A percentile compares a stretch with the other conserved stretches of the same genome.
These are phyloP conservation scores for Campylomormyrus numenius DNA, from an alignment of 2,113 vertebrate genomes.

Conservation along the genomic window DNA sequence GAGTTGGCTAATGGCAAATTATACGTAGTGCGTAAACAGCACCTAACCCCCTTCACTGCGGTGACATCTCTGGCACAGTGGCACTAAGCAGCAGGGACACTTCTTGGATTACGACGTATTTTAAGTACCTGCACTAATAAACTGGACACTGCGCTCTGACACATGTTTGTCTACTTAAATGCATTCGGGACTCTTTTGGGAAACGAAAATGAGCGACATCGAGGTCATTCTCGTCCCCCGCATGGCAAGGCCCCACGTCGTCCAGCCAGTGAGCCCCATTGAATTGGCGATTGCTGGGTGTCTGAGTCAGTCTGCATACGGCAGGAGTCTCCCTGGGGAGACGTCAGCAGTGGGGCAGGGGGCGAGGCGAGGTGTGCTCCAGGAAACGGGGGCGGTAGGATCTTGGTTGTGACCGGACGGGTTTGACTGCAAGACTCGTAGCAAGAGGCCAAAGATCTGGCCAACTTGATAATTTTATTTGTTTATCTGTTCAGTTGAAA, in stretches of 20 bases:
- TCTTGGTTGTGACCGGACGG: neutral
- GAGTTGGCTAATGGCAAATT: neutral
- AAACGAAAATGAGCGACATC: neutral
- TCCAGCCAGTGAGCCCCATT: neutral
- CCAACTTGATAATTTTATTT: neutral
- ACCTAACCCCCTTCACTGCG: neutral
- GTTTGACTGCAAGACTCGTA: neutral
- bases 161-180: neutral
- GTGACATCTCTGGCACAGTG: neutral
- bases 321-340: neutral
- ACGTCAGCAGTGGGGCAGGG: neutral
- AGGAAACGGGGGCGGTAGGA: neutral
- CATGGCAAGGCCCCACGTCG: too few relatives aligned
- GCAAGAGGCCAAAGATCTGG: neutral
- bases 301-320: neutral
- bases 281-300: neutral
- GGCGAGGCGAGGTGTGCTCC: neutral
- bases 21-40: neutral
- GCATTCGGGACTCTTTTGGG: neutral
- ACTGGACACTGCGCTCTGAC: neutral
- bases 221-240: neutral
- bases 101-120: neutral
- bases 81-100: neutral
- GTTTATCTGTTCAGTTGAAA: neutral
- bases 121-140: neutral